These are phyloP conservation scores for Grantiella picta DNA, from an alignment of 2,113 vertebrate genomes.

Conservation along the genomic window DNA sequence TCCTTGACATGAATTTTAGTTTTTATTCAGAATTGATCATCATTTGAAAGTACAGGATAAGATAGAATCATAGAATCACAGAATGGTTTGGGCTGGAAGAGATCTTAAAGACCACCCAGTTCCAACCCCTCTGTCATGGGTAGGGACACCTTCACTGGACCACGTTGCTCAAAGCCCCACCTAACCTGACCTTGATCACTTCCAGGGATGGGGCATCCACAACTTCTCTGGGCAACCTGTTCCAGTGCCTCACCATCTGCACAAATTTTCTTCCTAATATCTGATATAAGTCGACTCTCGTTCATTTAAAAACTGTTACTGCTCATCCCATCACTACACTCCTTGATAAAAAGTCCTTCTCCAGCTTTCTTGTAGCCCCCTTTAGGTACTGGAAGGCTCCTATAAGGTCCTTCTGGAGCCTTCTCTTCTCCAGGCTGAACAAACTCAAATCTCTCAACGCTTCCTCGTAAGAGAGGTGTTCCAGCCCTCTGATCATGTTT, in stretches of 20 bases:
- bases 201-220: neutral
- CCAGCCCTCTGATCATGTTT: neutral
- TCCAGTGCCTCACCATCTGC: no score
- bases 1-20: neutral
- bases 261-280: neutral
- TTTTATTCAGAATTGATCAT: neutral
- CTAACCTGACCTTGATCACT: neutral
- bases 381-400: neutral
- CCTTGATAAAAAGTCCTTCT: neutral
- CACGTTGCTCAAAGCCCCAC: neutral
- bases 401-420: neutral
- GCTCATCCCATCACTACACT: neutral
- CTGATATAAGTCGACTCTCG: neutral
- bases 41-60: neutral
- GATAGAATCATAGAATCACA: neutral
- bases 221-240: neutral
- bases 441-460: neutral
- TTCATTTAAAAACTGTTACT: neutral
- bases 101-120: neutral
- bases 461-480: neutral
- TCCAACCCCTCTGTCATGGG: neutral
- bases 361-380: neutral
- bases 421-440: neutral
- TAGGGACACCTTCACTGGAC: neutral
- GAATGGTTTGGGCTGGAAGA: neutral